Percentiles rank a stretch among this genome's conserved stretches.
Evolutionary conservation across 2,888 invertebrate genomes (phyloP).

Genomic region (Dascillus cervinus): DNA sequence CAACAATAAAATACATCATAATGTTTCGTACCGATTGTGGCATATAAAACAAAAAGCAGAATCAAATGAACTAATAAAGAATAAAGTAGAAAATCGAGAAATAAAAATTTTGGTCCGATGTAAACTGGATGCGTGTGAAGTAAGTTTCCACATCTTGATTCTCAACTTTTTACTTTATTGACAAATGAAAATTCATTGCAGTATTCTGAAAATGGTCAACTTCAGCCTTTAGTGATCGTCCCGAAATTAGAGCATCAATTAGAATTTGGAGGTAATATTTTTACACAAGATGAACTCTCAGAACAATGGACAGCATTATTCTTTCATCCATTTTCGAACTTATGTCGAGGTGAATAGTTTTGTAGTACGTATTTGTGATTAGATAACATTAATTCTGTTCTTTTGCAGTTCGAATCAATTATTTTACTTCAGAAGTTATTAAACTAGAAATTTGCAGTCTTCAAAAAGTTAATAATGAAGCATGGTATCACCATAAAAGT

Average conservation of each 20-base stretch:
- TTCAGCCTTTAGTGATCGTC: slow-evolving; percentile 26
- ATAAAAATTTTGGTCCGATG: no score
- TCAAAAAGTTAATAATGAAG: slow-evolving; percentile 30
- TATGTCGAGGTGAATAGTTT: slow-evolving; percentile 30
- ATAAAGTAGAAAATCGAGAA: no score
- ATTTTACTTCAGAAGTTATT: slow-evolving; percentile 24
- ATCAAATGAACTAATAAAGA: no score
- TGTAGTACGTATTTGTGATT: not conserved
- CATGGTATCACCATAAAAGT: slow-evolving; percentile 25
- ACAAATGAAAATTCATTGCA: no score
- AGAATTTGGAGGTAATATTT: slow-evolving; percentile 28
- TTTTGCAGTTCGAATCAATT: slow-evolving; percentile 26
- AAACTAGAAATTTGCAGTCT: slow-evolving; percentile 28
- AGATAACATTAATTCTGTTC: slow-evolving; percentile 1
- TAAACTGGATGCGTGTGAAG: no score
- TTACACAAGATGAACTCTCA: slow-evolving; percentile 29
- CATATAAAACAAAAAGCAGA: no score
- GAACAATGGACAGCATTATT: slow-evolving; percentile 32
- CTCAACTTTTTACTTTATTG: no score
- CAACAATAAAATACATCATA: no score
- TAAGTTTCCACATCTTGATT: no score
- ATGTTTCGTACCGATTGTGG: no score
- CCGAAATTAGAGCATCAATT: slow-evolving; percentile 35
- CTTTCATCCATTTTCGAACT: slow-evolving; percentile 31
- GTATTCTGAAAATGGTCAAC: slow-evolving; percentile 12